Evolutionary conservation across 2,888 invertebrate species (phyloP).

Genomic region (Drosophila seclusa): DNA sequence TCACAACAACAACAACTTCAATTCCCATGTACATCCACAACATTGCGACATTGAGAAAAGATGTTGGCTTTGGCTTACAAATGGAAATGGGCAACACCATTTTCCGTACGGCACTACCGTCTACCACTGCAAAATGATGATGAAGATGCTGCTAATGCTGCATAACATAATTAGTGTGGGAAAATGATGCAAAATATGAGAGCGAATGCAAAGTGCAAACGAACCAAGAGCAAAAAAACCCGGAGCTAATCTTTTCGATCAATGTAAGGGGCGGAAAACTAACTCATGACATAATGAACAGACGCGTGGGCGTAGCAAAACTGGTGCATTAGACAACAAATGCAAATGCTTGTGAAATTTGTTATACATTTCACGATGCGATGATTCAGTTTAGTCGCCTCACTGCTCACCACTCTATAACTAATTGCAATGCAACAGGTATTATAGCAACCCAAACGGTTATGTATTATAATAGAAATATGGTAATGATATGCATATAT

Average conservation of each 20-base stretch:
- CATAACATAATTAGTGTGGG: constrained; percentile 76
- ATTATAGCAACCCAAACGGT: constrained; percentile 18
- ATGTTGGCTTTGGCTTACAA: constrained; percentile 56
- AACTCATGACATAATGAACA: constrained; percentile 62
- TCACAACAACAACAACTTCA: constrained; percentile 45
- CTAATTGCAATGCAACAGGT: constrained; percentile 61
- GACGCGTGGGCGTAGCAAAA: constrained; percentile 52
- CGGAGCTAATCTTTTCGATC: constrained; percentile 55
- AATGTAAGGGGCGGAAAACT: constrained; percentile 44
- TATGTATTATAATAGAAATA: constrained; percentile 57
- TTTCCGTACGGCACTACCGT: constrained; percentile 43
- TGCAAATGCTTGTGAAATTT: constrained; percentile 37
- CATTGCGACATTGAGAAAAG: constrained; percentile 82
- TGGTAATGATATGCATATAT: constrained; percentile 45
- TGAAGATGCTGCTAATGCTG: constrained; percentile 24
- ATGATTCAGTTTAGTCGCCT: constrained; percentile 62
- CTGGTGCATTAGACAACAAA: constrained; percentile 68
- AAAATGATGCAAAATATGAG: constrained; percentile 57
- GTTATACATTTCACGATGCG: constrained; percentile 35
- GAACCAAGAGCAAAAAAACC: constrained; percentile 31
- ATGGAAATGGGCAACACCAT: constrained; percentile 51
- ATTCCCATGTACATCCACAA: constrained; percentile 42
- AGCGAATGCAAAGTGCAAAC: constrained; percentile 37
- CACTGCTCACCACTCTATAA: constrained; percentile 41
- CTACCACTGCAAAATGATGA: constrained; percentile 25